Percentiles rank a stretch among this genome's conserved stretches.
Evolutionary conservation across 2,113 vertebrate genomes (phyloP).

Genomic region (Sebastes schlegelii): DNA sequence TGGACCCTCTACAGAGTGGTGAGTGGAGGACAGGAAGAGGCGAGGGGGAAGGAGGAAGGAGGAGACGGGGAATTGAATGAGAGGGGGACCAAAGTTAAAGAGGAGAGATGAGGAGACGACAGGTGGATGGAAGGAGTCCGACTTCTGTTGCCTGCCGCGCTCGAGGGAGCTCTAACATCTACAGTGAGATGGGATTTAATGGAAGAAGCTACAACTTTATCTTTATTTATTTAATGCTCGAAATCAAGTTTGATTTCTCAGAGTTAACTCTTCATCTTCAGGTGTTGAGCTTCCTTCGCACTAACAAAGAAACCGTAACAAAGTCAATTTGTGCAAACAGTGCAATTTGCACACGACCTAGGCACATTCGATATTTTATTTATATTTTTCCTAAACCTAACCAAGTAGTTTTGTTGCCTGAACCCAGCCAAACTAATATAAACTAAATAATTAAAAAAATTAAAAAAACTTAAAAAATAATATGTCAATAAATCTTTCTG

Average conservation of each 20-base stretch:
- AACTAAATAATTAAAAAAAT: too few species aligned
- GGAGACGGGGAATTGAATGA: constrained; percentile 7
- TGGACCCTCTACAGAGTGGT: constrained; percentile 79
- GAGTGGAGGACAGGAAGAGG: constrained; percentile 65
- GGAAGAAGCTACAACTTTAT: neutral
- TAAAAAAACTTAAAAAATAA: too few species aligned
- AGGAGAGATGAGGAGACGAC: constrained; percentile 22
- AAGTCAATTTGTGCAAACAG: neutral
- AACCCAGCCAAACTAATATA: too few species aligned
- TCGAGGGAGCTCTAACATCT: neutral
- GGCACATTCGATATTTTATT: too few species aligned
- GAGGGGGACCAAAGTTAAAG: constrained; percentile 34
- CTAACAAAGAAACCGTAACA: neutral
- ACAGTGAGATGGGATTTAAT: neutral
- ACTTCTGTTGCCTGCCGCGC: neutral
- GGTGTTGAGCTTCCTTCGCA: neutral
- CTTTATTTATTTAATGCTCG: neutral
- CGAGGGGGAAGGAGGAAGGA: neutral
- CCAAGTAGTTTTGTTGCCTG: too few species aligned
- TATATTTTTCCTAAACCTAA: too few species aligned
- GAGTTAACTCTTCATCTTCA: neutral
- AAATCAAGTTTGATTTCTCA: neutral
- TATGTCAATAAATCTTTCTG: too few species aligned
- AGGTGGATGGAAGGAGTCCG: neutral
- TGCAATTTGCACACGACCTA: too few species aligned